Percentiles rank a stretch among this genome's conserved stretches.
phyloP scores from a whole-genome alignment of 2,113 vertebrate species.

The Lamprotornis superbus region DNA sequence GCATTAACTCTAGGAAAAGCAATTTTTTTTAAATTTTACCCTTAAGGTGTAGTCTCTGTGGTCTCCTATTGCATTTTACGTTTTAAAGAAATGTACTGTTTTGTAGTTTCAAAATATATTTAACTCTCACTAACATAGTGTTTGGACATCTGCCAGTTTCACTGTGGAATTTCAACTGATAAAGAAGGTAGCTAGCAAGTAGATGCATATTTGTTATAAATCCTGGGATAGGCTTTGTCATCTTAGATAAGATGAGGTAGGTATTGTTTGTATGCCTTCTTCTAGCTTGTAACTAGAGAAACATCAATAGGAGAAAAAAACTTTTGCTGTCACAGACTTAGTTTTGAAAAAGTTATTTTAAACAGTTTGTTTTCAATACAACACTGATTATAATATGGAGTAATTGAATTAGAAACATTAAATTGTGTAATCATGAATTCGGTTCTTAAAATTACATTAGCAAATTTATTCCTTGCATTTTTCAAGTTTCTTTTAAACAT shows the following conservation, averaged over 20 bases:
- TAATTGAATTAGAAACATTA: not conserved
- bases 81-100: conserved; percentile 30
- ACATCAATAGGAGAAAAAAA: not conserved
- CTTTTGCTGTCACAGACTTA: not conserved
- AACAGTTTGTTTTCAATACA: not conserved
- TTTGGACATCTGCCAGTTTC: conserved; percentile 63
- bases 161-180: conserved; percentile 67
- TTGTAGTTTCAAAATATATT: conserved; percentile 44
- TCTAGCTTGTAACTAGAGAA: conserved; percentile 32
- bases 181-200: conserved; percentile 59
- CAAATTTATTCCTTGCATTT: conserved; percentile 12
- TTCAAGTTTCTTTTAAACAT: not conserved
- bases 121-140: conserved; percentile 42
- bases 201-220: conserved; percentile 66
- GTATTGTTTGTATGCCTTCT: conserved; percentile 46
- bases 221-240: conserved; percentile 62
- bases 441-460: not conserved
- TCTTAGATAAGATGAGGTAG: conserved; percentile 48
- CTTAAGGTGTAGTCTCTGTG: conserved; percentile 40
- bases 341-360: not conserved
- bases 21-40: conserved; percentile 26
- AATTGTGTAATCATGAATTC: not conserved
- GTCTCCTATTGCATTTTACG: conserved; percentile 8
- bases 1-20: conserved; percentile 29
- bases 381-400: not conserved